phyloP scores from a whole-genome alignment of 2,888 invertebrate species.

The Eristalinus aeneus region DNA sequence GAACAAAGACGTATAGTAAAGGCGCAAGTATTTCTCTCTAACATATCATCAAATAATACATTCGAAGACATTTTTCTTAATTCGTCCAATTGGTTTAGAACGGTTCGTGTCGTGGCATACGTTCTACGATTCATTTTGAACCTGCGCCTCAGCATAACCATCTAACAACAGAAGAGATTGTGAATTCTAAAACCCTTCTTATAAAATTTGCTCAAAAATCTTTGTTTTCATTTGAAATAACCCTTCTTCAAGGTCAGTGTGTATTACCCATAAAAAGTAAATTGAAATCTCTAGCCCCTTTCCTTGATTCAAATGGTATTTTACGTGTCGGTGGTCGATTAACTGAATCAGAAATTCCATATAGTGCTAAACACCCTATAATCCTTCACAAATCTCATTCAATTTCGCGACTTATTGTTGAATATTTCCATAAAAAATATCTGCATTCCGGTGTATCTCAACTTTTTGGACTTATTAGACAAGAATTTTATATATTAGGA shows the following conservation, averaged over 20 bases:
- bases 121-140: background rate
- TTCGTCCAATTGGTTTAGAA: no score
- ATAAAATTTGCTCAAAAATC: background rate
- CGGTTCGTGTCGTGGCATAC: no score
- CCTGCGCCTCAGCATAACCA: background rate
- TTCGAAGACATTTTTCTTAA: no score
- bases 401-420: background rate
- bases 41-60: no score
- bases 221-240: background rate
- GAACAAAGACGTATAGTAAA: no score
- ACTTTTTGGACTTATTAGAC: background rate
- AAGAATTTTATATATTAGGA: slow-evolving; percentile 20
- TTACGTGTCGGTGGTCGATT: no score
- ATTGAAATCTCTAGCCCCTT: background rate
- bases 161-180: background rate
- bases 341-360: background rate
- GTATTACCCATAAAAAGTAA: background rate
- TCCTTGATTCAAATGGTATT: no score
- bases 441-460: slow-evolving; percentile 22
- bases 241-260: background rate
- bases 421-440: slow-evolving; percentile 11
- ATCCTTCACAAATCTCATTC: slow-evolving; percentile 19
- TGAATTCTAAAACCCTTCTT: no score
- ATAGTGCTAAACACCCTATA: slow-evolving; percentile 31
- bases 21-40: no score